Percentiles rank a stretch among this genome's conserved stretches.
Evolutionary conservation across 2,113 vertebrate species (phyloP).

Genomic region (Edolisoma coerulescens): DNA sequence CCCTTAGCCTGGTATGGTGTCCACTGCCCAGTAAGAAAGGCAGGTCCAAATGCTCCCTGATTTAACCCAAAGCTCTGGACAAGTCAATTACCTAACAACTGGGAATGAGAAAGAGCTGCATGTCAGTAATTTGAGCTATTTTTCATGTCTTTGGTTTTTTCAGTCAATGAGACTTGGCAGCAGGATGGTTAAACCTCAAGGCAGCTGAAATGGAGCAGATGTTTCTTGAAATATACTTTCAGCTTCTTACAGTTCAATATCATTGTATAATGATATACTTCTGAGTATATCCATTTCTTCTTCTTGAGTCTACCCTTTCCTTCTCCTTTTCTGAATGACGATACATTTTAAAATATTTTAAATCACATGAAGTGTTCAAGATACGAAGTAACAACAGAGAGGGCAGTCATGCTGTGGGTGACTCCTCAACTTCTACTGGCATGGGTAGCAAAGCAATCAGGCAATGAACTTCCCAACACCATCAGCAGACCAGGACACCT

Average conservation of each 20-base stretch:
- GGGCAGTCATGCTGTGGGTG: neutral
- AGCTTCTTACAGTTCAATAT: neutral
- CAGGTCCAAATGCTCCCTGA: neutral
- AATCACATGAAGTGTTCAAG: neutral
- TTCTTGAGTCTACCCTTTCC: neutral
- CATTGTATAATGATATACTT: neutral
- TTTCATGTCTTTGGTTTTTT: neutral
- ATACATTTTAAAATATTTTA: neutral
- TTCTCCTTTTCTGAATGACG: neutral
- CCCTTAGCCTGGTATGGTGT: neutral
- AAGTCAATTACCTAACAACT: neutral
- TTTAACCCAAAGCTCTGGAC: neutral
- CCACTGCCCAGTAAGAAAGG: neutral
- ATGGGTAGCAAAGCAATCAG: neutral
- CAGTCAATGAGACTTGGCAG: neutral
- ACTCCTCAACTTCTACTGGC: neutral
- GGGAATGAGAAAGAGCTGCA: neutral
- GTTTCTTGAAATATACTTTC: neutral
- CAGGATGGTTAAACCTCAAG: neutral
- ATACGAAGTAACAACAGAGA: neutral
- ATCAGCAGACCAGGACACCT: neutral
- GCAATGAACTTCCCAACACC: neutral
- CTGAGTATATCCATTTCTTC: neutral
- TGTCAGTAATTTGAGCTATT: neutral
- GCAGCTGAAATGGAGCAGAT: neutral